Conservation (phyloP, 1,140 invertebrate genomes). For the Drosophila ercepeae region DNA sequence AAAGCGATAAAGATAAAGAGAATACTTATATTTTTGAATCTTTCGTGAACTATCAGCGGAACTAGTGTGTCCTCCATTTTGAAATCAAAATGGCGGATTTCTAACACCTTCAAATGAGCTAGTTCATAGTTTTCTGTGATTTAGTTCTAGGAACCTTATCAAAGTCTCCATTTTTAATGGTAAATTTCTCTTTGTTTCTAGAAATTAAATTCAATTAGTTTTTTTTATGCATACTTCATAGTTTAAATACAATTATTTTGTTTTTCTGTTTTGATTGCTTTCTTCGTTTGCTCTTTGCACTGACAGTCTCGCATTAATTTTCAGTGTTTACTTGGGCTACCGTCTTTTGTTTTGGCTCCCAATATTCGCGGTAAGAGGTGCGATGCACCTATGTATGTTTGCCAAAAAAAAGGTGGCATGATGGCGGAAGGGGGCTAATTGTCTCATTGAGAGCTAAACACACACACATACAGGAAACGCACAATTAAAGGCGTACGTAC, state of each 20-base stretch:
- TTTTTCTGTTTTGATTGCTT: conserved; percentile 56
- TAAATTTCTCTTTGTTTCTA: no score
- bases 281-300: not conserved
- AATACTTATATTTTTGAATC: not conserved
- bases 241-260: not conserved
- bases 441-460: conserved; percentile 19
- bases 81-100: no score
- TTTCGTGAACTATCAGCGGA: no score
- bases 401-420: not conserved
- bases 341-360: conserved; percentile 72
- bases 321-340: conserved; percentile 32
- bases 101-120: no score
- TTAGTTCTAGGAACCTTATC: no score
- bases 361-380: conserved; percentile 50
- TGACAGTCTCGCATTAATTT: conserved; percentile 1
- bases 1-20: not conserved
- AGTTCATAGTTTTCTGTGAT: no score
- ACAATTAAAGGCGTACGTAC: conserved; percentile 36
- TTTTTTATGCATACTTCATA: no score
- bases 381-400: conserved; percentile 19
- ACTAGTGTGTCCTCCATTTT: no score
- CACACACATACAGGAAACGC: conserved; percentile 1
- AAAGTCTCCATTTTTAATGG: no score
- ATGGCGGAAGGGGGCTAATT: conserved; percentile 18
- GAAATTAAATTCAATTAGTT: no score